Conservation (phyloP, 2,113 vertebrate species). For the Craseonycteris thonglongyai region DNA sequence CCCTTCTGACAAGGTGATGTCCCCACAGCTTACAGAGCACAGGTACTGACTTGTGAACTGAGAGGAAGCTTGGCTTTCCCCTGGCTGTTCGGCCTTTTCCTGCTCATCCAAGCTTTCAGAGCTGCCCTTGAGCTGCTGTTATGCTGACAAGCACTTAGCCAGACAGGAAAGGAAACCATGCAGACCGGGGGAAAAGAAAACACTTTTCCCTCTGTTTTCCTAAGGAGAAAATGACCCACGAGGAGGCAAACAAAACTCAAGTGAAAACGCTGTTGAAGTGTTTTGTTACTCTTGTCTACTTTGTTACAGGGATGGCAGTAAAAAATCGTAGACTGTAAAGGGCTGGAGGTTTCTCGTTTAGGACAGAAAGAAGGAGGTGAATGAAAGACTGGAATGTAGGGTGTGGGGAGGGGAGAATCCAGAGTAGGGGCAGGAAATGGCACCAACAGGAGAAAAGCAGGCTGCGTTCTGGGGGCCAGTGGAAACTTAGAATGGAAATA, state of each 20-base stretch:
- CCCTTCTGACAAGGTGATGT: background rate
- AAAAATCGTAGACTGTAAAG: background rate
- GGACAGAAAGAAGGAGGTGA: background rate
- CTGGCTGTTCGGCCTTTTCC: background rate
- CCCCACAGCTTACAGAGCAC: rapidly evolving
- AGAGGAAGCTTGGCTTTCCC: background rate
- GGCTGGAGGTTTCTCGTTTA: background rate
- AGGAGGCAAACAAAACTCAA: background rate
- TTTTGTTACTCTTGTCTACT: background rate
- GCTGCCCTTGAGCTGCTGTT: background rate
- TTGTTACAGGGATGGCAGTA: rapidly evolving
- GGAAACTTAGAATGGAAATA: background rate
- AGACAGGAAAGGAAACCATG: background rate
- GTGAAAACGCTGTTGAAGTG: background rate
- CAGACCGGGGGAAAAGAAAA: background rate
- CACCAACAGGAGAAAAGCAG: background rate
- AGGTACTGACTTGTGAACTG: background rate
- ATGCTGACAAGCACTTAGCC: background rate
- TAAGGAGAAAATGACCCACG: background rate
- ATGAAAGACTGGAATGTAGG: background rate
- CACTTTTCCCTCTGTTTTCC: background rate
- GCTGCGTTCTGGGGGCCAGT: background rate
- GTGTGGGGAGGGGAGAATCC: rapidly evolving
- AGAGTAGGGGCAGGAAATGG: background rate
- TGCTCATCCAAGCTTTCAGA: background rate